Evolutionary conservation across 1,140 invertebrate species (phyloP).

Genomic region (Drosophila cardini): DNA sequence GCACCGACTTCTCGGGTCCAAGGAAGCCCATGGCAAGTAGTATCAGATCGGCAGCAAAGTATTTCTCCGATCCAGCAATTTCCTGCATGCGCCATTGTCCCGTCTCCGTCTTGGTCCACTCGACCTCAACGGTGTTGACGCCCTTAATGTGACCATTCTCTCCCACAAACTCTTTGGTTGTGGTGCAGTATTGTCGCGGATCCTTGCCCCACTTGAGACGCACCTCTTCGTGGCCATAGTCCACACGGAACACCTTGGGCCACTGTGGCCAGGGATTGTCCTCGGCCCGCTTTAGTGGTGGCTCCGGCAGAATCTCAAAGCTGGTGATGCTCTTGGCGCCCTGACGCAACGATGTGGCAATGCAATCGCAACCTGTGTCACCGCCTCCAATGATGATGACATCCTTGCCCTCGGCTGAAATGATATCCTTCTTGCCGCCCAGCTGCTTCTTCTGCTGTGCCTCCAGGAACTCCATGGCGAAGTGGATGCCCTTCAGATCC

Average conservation of each 20-base stretch:
- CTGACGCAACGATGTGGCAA: constrained; percentile 98
- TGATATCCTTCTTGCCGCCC: constrained; percentile 86
- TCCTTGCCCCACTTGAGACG: constrained; percentile 96
- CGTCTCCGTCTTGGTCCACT: constrained; percentile 96
- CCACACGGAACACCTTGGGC: constrained; percentile 97
- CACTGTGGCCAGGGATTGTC: constrained; percentile 99
- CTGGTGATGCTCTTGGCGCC: constrained; percentile 98
- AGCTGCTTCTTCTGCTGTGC: constrained; percentile 98
- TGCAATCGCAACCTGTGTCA: constrained; percentile 99
- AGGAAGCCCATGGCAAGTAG: constrained; percentile 99
- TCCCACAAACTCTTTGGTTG: constrained; percentile 97
- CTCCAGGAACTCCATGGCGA: constrained; percentile 98
- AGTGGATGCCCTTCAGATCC: constrained; percentile 94
- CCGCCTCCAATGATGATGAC: constrained; percentile 99
- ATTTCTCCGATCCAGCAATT: constrained; percentile 91
- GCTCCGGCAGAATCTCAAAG: constrained; percentile 98
- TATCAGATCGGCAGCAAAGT: constrained; percentile 95
- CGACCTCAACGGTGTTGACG: constrained; percentile 94
- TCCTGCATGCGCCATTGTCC: constrained; percentile 98
- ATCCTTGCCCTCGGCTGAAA: constrained; percentile 96
- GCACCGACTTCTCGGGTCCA: constrained; percentile 96
- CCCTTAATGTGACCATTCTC: constrained; percentile 95
- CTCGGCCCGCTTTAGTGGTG: constrained; percentile 90
- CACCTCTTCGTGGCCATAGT: constrained; percentile 99
- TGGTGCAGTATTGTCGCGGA: constrained; percentile 96